A percentile compares a stretch with the other conserved stretches of the same genome.
Conservation (phyloP, 2,113 vertebrate species). For the Notothenia coriiceps region DNA sequence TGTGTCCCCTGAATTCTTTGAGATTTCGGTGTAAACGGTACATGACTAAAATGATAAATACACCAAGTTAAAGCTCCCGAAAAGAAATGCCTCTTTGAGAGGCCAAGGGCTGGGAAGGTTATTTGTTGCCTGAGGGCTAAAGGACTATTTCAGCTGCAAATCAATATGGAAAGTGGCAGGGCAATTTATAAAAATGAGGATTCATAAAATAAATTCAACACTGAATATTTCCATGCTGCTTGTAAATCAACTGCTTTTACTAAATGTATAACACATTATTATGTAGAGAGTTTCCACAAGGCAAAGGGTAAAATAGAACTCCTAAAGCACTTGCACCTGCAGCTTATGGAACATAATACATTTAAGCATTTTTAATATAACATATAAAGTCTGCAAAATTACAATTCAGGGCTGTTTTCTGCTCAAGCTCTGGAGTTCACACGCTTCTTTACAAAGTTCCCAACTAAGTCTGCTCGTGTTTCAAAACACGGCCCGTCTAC, state of each 20-base stretch:
- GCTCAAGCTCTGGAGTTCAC: constrained; percentile 26
- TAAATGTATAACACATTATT: constrained; percentile 17
- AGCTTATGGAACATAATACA: constrained; percentile 4
- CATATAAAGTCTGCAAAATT: neutral
- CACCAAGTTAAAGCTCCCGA: constrained; percentile 63
- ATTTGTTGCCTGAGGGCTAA: constrained; percentile 67
- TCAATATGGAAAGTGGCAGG: constrained; percentile 65
- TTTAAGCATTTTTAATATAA: constrained; percentile 24
- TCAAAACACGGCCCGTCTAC: constrained; percentile 62
- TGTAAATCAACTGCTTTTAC: constrained; percentile 18
- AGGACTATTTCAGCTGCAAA: constrained; percentile 61
- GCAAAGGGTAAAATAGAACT: constrained; percentile 7
- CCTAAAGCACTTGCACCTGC: neutral
- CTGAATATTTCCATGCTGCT: constrained; percentile 25
- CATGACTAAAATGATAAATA: constrained; percentile 84
- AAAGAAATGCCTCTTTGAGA: constrained; percentile 70
- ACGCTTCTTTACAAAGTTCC: constrained; percentile 26
- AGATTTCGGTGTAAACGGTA: constrained; percentile 69
- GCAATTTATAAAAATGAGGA: constrained; percentile 61
- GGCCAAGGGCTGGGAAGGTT: constrained; percentile 55
- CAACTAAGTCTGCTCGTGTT: constrained; percentile 53
- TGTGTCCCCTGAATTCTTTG: constrained; percentile 65
- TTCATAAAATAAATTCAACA: constrained; percentile 47
- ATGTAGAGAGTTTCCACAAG: constrained; percentile 4
- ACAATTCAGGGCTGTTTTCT: constrained; percentile 5